Evolutionary conservation across 2,888 invertebrate species (phyloP).

Genomic region (Melinopterus prodromus): DNA sequence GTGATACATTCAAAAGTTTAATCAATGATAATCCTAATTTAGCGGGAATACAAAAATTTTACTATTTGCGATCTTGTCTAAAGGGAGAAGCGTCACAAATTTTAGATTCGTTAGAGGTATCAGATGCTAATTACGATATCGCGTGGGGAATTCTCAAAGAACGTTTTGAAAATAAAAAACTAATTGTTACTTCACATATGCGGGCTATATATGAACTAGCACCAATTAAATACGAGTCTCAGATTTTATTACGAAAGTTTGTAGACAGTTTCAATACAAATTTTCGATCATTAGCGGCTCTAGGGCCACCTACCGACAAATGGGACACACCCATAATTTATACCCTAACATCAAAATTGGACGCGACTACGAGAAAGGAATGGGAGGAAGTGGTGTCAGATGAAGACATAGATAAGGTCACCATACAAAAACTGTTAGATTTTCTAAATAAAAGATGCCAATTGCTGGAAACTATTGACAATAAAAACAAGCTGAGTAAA

Average conservation of each 20-base stretch:
- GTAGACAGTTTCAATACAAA: conserved; percentile 5
- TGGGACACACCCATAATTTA: too few relatives aligned
- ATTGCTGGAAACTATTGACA: conserved; percentile 24
- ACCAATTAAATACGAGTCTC: background rate
- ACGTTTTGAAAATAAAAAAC: conserved; percentile 18
- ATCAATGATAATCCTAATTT: conserved; percentile 6
- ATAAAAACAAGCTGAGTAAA: background rate
- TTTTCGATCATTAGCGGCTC: background rate
- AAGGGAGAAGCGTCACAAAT: too few relatives aligned
- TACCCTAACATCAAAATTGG: background rate
- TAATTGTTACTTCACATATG: conserved; percentile 8
- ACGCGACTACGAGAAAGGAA: too few relatives aligned
- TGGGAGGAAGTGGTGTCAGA: too few relatives aligned
- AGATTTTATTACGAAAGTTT: background rate
- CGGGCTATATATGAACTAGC: conserved; percentile 10
- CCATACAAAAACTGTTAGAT: too few relatives aligned
- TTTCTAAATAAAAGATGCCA: conserved; percentile 19
- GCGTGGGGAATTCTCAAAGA: conserved; percentile 5
- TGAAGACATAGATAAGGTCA: too few relatives aligned
- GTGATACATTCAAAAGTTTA: conserved; percentile 14
- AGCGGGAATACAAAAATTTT: conserved; percentile 4
- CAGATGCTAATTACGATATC: conserved; percentile 5
- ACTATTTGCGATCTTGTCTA: too few relatives aligned
- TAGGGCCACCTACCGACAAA: conserved; percentile 13
- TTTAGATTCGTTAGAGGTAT: conserved; percentile 13